Base-by-base conservation (phyloP, 2,113 vertebrate species). In the Arvicanthis niloticus region DNA sequence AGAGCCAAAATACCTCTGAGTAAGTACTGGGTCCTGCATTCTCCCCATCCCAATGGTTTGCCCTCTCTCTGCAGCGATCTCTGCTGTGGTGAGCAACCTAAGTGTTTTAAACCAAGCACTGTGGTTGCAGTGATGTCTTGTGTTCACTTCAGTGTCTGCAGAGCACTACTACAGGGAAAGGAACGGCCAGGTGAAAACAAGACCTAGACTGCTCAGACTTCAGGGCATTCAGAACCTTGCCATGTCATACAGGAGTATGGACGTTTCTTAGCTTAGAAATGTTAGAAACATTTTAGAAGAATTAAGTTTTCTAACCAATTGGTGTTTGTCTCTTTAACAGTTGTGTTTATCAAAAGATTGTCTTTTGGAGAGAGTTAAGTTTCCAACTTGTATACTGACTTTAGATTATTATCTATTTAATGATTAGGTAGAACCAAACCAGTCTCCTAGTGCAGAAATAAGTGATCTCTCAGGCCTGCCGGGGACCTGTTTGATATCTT, bases 1-100 rank as follows among this genome's bases (percentile, higher is more conserved):
- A 98, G 97, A 97, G 81, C 86, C 98, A 97, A 53, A 96, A 93
- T 48, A 8, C 97, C 60, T 91, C 98, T 31, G 89, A 97, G 99
- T 99, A 98, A 98, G 98, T 99, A 93, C n/a, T 96, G 60, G 45
- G n/a, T 72, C 72, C 82, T 73, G 67, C 76, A 70, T n/a, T 92
- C 88, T 70, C 5, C 70, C n/a, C 82, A 11, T 65, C 45, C 92
- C 91, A 2, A 42, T 76, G 65, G 58, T 78, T 70, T 93, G 86
- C 6, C 82, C 2, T 93, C 70, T 77, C 16, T 93, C n/a, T 85
- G 48, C 11, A 13, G 8, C 77, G 29, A 15, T 29, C 3, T 68
- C 76, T 93, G 45, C 92, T 94, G 56, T 77, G 75, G 82, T 62
- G 19, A 29, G n/a, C 16, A 86, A 58, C n/a, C 22, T 93, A 90